Percentiles rank a stretch among this genome's conserved stretches.
phyloP scores from a whole-genome alignment of 2,797 vertebrate genomes.

The Pelochelys cantorii region DNA sequence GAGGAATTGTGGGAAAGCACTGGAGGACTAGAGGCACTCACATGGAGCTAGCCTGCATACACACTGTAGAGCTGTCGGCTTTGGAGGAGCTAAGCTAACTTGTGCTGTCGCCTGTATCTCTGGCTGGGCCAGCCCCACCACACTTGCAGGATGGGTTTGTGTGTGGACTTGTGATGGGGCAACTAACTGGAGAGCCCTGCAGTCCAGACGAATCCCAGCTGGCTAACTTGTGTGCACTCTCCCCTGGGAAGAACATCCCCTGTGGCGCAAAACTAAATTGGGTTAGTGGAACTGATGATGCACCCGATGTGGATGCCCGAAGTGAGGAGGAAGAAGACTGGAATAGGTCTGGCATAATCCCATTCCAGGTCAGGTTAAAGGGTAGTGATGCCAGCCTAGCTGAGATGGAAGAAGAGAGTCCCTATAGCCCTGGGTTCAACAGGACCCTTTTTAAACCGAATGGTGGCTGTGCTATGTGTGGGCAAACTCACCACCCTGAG shows the following conservation, averaged over 20 bases:
- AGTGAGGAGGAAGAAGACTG: neutral
- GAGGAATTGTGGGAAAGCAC: neutral
- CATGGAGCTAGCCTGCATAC: neutral
- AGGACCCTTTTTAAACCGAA: neutral
- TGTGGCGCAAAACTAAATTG: neutral
- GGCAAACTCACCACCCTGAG: neutral
- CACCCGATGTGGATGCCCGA: neutral
- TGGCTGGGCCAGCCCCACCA: neutral
- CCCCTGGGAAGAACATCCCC: neutral
- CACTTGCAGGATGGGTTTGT: neutral
- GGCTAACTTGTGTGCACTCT: neutral
- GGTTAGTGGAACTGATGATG: neutral
- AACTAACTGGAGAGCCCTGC: neutral
- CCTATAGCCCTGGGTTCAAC: neutral
- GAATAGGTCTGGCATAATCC: neutral
- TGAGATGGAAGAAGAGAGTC: neutral
- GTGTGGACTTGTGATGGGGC: neutral
- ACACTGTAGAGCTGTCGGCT: neutral
- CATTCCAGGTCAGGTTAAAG: neutral
- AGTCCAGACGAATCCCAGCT: neutral
- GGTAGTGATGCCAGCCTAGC: neutral
- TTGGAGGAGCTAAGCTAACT: neutral
- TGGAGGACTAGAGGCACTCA: neutral
- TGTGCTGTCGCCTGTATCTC: neutral
- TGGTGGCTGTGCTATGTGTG: neutral